Evolutionary conservation across 2,888 invertebrate genomes (phyloP), one percentile per base, ranked within the genome.

Genomic region (Callosobruchus maculatus): DNA sequence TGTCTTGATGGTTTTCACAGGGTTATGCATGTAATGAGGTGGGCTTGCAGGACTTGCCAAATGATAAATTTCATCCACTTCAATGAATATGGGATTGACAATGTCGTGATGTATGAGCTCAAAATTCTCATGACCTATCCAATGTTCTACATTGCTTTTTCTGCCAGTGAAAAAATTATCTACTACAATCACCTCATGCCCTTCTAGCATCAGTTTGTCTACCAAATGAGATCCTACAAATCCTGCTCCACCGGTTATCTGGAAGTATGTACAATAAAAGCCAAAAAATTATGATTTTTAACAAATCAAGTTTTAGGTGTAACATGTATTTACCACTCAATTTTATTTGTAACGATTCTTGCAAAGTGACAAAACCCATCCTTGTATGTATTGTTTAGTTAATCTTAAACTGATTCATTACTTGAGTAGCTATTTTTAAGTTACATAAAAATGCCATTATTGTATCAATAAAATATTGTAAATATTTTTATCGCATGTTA

Each of bases 191-290:
- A 99, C 93, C 88, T 98, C 98, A 87, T 99, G 98, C 0, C 98
- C 98, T 83, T 95, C 94, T 79, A 94, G 90, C 98, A 99, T 98
- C 72, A 99, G 89, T 79, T 93, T 90, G 86, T 99, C 99, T 0
- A 98, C 97, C 26, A 99, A 89, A 88, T 99, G 99, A 0, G 98
- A 99, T 0, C 99, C 99, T n/a, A 99, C 98, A 89, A 99, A 99
- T 1, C 98, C 99, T 5, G 98, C 98, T 18, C 98, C 98, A 70
- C 98, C 98, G 7, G 98, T 97, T 72, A 97, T 92, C 92, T 95
- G 87, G n/a, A n/a, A n/a, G n/a, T n/a, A n/a, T n/a, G n/a, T n/a
- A n/a, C n/a, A n/a, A n/a, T n/a, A 68, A 88, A 84, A 76, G 22
- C 4, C 2, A 22, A 20, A 26, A 68, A 68, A 18, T 18, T 21